phyloP scores from a whole-genome alignment of 2,797 vertebrate genomes.

The Falco biarmicus region DNA sequence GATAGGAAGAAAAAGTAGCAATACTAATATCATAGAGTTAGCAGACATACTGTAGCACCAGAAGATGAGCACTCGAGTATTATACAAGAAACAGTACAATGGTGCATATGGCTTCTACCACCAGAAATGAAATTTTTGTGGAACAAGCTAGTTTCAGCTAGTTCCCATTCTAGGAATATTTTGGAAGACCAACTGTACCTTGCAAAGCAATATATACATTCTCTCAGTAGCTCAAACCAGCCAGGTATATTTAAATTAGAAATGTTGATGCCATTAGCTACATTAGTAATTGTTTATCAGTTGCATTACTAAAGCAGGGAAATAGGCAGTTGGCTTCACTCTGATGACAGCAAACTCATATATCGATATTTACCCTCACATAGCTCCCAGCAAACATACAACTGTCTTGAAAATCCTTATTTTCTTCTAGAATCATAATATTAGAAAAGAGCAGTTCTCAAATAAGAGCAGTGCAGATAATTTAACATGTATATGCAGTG shows the following conservation, averaged over 20 bases:
- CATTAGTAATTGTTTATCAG: constrained; percentile 11
- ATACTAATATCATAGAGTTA: constrained; percentile 47
- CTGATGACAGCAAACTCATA: neutral
- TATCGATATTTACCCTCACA: neutral
- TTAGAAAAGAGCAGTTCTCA: neutral
- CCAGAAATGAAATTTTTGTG: constrained; percentile 40
- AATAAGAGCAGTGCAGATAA: neutral
- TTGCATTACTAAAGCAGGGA: neutral
- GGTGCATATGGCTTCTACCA: constrained; percentile 76
- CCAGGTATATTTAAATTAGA: constrained; percentile 6
- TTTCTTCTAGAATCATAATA: neutral
- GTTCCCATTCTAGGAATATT: constrained; percentile 31
- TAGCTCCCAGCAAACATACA: neutral
- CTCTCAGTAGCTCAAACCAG: constrained; percentile 26
- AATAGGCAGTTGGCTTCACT: neutral
- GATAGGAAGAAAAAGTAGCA: constrained; percentile 71
- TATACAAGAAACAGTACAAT: constrained; percentile 55
- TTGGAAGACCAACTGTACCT: constrained; percentile 71
- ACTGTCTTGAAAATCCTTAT: neutral
- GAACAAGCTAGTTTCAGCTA: constrained; percentile 49
- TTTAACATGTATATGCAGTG: neutral
- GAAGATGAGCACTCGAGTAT: constrained; percentile 59
- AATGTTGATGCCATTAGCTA: constrained; percentile 7
- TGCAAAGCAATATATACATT: constrained; percentile 51
- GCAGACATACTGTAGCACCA: constrained; percentile 71